A percentile compares a stretch with the other conserved stretches of the same genome.
phyloP scores from a whole-genome alignment of 2,888 invertebrate species.

The Pardosa pseudoannulata region DNA sequence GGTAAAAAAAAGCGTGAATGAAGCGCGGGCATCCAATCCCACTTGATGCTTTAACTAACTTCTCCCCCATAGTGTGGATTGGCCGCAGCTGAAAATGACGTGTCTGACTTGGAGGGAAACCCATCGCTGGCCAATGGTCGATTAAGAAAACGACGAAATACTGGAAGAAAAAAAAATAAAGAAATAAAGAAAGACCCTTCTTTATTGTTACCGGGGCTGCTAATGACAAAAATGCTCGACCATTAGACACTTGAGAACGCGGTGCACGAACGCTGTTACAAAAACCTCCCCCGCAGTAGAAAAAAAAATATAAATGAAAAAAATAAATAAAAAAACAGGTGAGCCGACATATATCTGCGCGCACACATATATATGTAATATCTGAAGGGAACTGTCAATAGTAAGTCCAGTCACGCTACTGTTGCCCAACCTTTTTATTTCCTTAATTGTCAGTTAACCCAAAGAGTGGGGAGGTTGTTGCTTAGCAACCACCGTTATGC shows the following conservation, averaged over 20 bases:
- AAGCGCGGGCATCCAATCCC: too few species aligned
- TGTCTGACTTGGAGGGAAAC: conserved; percentile 8
- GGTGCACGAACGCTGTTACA: conserved; percentile 47
- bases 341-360: conserved; percentile 33
- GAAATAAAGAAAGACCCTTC: conserved; percentile 35
- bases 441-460: conserved; percentile 73
- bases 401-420: conserved; percentile 57
- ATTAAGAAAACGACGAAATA: conserved; percentile 60
- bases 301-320: background rate
- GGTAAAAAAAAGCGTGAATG: too few species aligned
- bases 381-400: conserved; percentile 41
- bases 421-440: conserved; percentile 64
- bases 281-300: conserved; percentile 36
- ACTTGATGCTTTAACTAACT: too few species aligned
- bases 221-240: conserved; percentile 58
- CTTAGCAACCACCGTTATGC: conserved; percentile 70
- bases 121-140: conserved; percentile 45
- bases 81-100: background rate
- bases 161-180: too few species aligned
- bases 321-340: conserved; percentile 42
- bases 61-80: background rate
- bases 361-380: conserved; percentile 63
- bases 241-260: conserved; percentile 60
- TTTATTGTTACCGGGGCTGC: conserved; percentile 22
- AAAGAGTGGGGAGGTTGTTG: conserved; percentile 60